These are phyloP conservation scores for Crotalus tigris DNA, from an alignment of 2,113 vertebrate species.

Conservation along the genomic window DNA sequence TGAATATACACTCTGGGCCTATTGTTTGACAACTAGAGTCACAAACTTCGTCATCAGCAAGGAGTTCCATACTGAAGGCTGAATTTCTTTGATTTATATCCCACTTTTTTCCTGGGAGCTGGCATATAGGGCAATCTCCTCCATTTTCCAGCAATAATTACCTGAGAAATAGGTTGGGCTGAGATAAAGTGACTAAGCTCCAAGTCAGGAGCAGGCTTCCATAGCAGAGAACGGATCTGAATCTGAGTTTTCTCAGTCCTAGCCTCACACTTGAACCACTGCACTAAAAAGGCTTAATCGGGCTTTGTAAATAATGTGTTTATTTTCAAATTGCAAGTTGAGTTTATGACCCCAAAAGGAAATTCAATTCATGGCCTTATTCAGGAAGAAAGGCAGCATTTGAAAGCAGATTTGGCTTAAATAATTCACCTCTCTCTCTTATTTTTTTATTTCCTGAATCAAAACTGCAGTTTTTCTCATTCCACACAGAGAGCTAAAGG, in stretches of 20 bases:
- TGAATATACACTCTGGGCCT: background rate
- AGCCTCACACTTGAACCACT: background rate
- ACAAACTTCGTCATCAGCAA: background rate
- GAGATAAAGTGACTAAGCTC: background rate
- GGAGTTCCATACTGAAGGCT: background rate
- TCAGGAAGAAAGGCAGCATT: background rate
- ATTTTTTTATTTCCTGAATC: background rate
- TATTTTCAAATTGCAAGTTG: background rate
- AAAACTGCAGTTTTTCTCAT: background rate
- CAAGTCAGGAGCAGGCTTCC: background rate
- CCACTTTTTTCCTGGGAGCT: background rate
- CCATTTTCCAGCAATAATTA: background rate
- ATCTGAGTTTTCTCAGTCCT: background rate
- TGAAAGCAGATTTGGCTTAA: background rate
- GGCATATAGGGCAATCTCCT: background rate
- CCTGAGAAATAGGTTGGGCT: background rate
- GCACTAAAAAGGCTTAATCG: background rate
- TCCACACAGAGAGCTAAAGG: background rate
- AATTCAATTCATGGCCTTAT: background rate
- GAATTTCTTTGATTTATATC: background rate
- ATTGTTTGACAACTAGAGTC: background rate
- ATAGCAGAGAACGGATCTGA: background rate
- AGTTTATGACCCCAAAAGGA: background rate
- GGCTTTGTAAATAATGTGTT: background rate
- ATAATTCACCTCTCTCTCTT: background rate